Evolutionary conservation across 2,797 vertebrate genomes (phyloP).

Genomic region (Hoplostethus mediterraneus): DNA sequence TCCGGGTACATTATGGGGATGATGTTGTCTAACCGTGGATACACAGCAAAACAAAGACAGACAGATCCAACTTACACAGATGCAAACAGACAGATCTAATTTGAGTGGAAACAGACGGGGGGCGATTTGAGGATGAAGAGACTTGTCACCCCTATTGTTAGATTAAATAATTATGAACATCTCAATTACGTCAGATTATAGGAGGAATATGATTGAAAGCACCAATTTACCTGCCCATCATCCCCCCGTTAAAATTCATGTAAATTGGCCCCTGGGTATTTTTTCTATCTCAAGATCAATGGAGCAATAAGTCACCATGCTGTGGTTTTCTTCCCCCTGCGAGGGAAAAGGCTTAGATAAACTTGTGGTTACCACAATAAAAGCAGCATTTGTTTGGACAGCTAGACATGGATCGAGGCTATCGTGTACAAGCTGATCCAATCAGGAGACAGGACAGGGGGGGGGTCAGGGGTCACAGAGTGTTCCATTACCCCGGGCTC

Average conservation of each 20-base stretch:
- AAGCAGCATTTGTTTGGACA: background rate
- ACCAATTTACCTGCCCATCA: constrained; percentile 31
- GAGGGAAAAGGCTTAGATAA: background rate
- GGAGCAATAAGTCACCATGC: constrained; percentile 36
- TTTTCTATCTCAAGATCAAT: constrained; percentile 27
- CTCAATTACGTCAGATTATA: constrained; percentile 32
- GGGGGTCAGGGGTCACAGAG: constrained; percentile 39
- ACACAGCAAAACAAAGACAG: no score
- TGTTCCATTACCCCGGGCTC: constrained; percentile 50
- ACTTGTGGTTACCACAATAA: constrained; percentile 2
- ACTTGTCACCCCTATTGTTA: background rate
- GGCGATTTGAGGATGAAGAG: background rate
- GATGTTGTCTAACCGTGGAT: no score
- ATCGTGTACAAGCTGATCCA: constrained; percentile 20
- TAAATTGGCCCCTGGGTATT: constrained; percentile 16
- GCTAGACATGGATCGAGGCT: background rate
- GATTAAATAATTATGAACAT: constrained; percentile 22
- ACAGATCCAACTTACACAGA: no score
- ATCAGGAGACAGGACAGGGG: constrained; percentile 30
- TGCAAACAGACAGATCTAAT: no score
- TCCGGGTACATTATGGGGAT: no score
- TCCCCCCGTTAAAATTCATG: constrained; percentile 24
- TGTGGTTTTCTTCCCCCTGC: constrained; percentile 15
- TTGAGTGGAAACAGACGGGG: no score
- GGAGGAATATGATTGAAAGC: constrained; percentile 26